Evolutionary conservation across 2,797 vertebrate genomes (phyloP).

Genomic region (Xenentodon cancila): DNA sequence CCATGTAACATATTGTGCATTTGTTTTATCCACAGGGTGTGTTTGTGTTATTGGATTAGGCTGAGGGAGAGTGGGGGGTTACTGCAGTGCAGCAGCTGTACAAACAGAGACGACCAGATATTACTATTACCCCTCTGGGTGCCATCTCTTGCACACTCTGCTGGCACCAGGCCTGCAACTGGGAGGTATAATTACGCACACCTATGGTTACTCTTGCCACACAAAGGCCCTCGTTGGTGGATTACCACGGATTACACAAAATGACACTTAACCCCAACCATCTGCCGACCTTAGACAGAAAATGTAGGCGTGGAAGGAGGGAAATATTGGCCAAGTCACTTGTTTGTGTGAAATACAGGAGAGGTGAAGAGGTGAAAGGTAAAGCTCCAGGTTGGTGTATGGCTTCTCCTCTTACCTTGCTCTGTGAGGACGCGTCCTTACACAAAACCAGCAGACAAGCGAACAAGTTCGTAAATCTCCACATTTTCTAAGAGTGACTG

Average conservation of each 20-base stretch:
- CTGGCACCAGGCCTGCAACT: slow-evolving; percentile 35
- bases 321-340: slow-evolving; percentile 18
- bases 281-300: slow-evolving; percentile 46
- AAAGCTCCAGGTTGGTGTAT: no score
- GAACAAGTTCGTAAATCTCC: slow-evolving; percentile 68
- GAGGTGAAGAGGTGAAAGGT: slow-evolving; percentile 7
- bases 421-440: slow-evolving; percentile 66
- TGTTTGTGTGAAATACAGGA: slow-evolving; percentile 33
- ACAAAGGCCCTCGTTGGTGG: slow-evolving; percentile 47
- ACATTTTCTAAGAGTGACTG: slow-evolving; percentile 61
- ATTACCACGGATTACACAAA: slow-evolving; percentile 31
- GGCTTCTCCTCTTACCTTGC: slow-evolving; percentile 69
- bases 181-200: slow-evolving; percentile 48
- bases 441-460: slow-evolving; percentile 69
- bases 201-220: slow-evolving; percentile 36
- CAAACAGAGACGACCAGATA: slow-evolving; percentile 76
- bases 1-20: slow-evolving; percentile 21
- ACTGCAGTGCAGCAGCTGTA: slow-evolving; percentile 79
- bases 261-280: slow-evolving; percentile 32
- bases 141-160: slow-evolving; percentile 56
- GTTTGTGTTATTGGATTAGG: slow-evolving; percentile 37
- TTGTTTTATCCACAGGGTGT: slow-evolving; percentile 17
- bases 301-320: slow-evolving; percentile 17
- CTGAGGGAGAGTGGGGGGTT: slow-evolving; percentile 62
- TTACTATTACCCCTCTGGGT: slow-evolving; percentile 72